These are phyloP conservation scores for Sclerurus mexicanus DNA, from an alignment of 2,113 vertebrate genomes.

Conservation along the genomic window DNA sequence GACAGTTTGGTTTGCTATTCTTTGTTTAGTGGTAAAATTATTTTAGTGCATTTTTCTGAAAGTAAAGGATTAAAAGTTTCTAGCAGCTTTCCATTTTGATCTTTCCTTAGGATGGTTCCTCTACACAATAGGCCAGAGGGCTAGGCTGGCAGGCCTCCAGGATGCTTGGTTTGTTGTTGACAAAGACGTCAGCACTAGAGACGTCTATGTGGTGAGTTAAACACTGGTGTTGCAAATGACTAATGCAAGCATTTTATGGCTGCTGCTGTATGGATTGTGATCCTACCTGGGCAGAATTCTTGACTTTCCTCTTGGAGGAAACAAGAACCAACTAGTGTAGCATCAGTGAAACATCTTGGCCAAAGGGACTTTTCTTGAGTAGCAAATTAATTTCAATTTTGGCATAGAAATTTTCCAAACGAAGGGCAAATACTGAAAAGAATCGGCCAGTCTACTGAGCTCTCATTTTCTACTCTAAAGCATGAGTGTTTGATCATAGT, in stretches of 20 bases:
- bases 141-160: constrained; percentile 82
- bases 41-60: background rate
- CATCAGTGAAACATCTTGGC: background rate
- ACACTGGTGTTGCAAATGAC: background rate
- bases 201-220: constrained; percentile 89
- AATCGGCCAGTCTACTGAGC: background rate
- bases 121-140: constrained; percentile 92
- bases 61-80: background rate
- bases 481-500: background rate
- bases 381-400: background rate
- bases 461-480: background rate
- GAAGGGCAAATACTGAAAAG: background rate
- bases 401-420: background rate
- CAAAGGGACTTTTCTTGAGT: background rate
- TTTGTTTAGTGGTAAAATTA: background rate
- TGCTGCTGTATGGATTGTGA: background rate
- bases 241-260: background rate
- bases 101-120: constrained; percentile 88
- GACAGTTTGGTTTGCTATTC: background rate
- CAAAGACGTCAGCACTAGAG: constrained; percentile 84
- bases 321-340: background rate
- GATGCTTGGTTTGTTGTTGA: constrained; percentile 93
- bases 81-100: background rate
- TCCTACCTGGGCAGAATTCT: background rate
- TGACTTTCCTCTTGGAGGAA: background rate